These are phyloP conservation scores for Lophura nycthemera DNA, from an alignment of 2,113 vertebrate genomes.

Conservation along the genomic window DNA sequence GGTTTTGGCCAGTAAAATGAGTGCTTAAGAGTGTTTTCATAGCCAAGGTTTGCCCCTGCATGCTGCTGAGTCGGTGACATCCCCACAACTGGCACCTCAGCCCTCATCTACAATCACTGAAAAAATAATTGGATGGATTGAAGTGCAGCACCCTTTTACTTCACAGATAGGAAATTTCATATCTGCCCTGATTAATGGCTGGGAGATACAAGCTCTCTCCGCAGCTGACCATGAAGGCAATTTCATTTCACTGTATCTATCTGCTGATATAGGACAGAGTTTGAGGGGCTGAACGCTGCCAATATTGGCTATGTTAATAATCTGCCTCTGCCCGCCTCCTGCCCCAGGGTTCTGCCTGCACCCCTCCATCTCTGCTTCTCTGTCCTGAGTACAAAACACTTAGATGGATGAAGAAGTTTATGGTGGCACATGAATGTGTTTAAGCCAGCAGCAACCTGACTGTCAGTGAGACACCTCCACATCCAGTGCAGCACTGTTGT, in stretches of 20 bases:
- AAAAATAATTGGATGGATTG: slow-evolving; percentile 70
- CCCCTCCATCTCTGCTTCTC: neutral
- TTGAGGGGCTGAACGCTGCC: neutral
- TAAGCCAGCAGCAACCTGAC: neutral
- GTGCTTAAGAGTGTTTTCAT: neutral
- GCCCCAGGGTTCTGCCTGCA: neutral
- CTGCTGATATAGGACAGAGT: slow-evolving; percentile 33
- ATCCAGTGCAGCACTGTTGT: neutral
- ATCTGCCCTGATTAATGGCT: slow-evolving; percentile 55
- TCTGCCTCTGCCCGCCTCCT: neutral
- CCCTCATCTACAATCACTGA: slow-evolving; percentile 35
- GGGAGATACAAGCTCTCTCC: slow-evolving; percentile 31
- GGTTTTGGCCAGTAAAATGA: fast-evolving
- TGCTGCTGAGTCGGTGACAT: neutral
- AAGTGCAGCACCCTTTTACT: slow-evolving; percentile 58
- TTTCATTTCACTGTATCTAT: slow-evolving; percentile 58
- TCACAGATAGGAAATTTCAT: slow-evolving; percentile 69
- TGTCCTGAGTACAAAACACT: neutral
- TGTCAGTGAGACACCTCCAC: neutral
- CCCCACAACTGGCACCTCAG: neutral
- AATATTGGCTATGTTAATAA: neutral
- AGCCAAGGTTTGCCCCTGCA: neutral
- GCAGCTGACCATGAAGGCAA: slow-evolving; percentile 25
- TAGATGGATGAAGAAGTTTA: neutral
- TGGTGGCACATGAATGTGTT: neutral